Percentiles rank a stretch among this genome's conserved stretches.
Evolutionary conservation across 2,797 vertebrate species (phyloP).

Genomic region (Clarias pachynema): DNA sequence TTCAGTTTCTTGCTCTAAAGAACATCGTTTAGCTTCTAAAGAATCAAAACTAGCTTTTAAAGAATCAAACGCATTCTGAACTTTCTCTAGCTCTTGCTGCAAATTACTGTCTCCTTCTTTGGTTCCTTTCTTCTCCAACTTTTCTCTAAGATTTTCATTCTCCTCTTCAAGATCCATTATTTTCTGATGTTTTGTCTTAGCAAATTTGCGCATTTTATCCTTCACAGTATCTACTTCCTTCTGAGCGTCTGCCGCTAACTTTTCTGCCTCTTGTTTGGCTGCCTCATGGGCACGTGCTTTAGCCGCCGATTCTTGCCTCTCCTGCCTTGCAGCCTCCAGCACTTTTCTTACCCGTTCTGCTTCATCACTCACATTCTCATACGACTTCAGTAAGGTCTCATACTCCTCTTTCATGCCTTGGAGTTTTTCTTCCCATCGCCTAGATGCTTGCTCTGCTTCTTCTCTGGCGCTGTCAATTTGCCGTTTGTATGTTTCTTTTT

Average conservation of each 20-base stretch:
- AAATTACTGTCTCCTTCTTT: constrained; percentile 50
- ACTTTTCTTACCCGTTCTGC: constrained; percentile 86
- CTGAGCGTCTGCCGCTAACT: constrained; percentile 78
- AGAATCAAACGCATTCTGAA: constrained; percentile 67
- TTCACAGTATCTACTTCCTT: constrained; percentile 87
- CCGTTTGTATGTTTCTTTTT: constrained; percentile 80
- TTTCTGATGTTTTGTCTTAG: constrained; percentile 95
- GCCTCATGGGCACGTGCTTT: constrained; percentile 78
- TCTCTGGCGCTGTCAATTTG: constrained; percentile 76
- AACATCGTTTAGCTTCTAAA: constrained; percentile 73
- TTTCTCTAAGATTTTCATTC: constrained; percentile 84
- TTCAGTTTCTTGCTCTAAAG: constrained; percentile 73
- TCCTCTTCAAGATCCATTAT: constrained; percentile 95
- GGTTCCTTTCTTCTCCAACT: constrained; percentile 65
- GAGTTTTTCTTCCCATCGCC: constrained; percentile 84
- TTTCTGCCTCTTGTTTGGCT: constrained; percentile 79
- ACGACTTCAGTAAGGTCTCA: constrained; percentile 93
- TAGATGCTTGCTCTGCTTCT: constrained; percentile 69
- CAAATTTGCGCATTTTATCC: constrained; percentile 98
- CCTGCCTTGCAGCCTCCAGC: constrained; percentile 85
- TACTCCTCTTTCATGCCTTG: constrained; percentile 89
- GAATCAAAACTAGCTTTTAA: constrained; percentile 76
- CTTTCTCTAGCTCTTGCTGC: constrained; percentile 71
- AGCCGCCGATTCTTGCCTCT: constrained; percentile 85
- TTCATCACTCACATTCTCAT: constrained; percentile 94